These are phyloP conservation scores for Tetrax tetrax DNA, from an alignment of 2,113 vertebrate species.

Conservation along the genomic window DNA sequence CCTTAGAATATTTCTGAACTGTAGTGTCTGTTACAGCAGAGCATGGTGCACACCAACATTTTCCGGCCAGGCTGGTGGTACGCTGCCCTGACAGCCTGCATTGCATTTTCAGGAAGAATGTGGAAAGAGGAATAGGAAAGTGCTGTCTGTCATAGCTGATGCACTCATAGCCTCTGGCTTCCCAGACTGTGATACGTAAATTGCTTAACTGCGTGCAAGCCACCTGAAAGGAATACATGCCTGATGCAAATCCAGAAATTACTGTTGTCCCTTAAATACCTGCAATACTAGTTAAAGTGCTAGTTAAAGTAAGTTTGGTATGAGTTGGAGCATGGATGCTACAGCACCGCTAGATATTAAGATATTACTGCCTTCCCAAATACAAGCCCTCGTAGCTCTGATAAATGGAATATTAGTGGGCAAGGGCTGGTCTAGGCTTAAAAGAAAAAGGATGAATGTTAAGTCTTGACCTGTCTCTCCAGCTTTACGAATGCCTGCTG, in stretches of 20 bases:
- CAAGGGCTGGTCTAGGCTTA: neutral
- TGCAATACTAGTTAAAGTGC: accelerated
- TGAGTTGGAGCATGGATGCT: neutral
- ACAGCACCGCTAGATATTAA: neutral
- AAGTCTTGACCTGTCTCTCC: too few relatives aligned
- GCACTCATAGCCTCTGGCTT: neutral
- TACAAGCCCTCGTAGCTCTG: neutral
- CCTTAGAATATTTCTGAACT: neutral
- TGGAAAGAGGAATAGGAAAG: neutral
- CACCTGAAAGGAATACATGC: neutral
- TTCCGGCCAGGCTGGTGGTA: neutral
- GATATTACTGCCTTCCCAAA: neutral
- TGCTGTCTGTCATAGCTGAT: neutral
- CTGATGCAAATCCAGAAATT: neutral
- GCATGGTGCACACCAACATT: neutral
- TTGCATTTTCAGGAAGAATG: neutral
- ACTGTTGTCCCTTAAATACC: neutral
- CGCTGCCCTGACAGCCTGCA: neutral
- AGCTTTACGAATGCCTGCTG: neutral
- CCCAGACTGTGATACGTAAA: neutral
- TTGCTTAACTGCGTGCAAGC: neutral
- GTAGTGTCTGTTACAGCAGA: neutral
- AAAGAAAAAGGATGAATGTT: neutral
- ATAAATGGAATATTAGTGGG: too few relatives aligned
- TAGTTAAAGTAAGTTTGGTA: neutral